Percentiles rank a stretch among this genome's conserved stretches.
Conservation (phyloP, 1,140 invertebrate genomes). For the Drosophila sucinea region DNA sequence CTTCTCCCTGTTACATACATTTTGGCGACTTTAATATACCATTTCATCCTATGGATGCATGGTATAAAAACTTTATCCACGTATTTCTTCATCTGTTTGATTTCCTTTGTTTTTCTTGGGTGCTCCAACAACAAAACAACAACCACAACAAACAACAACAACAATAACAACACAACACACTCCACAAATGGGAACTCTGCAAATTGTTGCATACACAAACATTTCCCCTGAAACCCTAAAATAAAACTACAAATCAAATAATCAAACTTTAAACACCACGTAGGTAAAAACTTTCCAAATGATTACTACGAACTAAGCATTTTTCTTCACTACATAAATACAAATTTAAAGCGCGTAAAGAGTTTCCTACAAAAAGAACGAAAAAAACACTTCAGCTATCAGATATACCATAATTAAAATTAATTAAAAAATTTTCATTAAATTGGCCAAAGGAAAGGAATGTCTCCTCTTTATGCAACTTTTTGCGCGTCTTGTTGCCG, state of each 20-base stretch:
- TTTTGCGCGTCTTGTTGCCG: constrained; percentile 47
- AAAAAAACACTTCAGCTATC: background rate
- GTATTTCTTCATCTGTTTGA: constrained; percentile 42
- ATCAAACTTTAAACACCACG: constrained; percentile 43
- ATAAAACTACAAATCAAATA: constrained; percentile 30
- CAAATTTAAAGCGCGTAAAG: constrained; percentile 53
- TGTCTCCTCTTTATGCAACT: constrained; percentile 34
- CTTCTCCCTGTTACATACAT: no score
- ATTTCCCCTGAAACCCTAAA: constrained; percentile 32
- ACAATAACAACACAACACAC: background rate
- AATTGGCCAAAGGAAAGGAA: constrained; percentile 31
- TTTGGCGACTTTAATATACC: no score
- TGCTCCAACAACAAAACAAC: constrained; percentile 7
- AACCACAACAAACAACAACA: background rate
- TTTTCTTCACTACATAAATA: constrained; percentile 30
- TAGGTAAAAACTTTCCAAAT: constrained; percentile 65
- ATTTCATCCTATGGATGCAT: no score
- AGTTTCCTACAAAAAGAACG: constrained; percentile 29
- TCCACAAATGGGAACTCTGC: background rate
- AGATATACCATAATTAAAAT: constrained; percentile 30
- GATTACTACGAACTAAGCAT: constrained; percentile 40
- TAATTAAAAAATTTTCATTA: constrained; percentile 41
- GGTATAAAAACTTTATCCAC: constrained; percentile 43
- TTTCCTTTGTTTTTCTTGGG: constrained; percentile 24
- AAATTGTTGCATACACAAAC: constrained; percentile 26